These are phyloP conservation scores for Spilosoma lubricipeda DNA, from an alignment of 2,888 invertebrate species.

Conservation along the genomic window DNA sequence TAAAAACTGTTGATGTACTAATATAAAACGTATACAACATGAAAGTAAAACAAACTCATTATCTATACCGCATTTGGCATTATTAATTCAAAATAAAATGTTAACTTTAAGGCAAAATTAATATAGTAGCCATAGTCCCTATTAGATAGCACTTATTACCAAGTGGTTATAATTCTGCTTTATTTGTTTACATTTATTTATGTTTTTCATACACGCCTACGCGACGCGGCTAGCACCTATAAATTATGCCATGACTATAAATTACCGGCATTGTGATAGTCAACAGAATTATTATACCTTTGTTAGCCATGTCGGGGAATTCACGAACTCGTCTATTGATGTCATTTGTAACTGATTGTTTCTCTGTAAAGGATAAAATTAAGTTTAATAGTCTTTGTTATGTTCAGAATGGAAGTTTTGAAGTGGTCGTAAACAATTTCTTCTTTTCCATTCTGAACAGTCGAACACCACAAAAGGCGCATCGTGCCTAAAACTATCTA, in stretches of 20 bases:
- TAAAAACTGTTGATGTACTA: too few relatives aligned
- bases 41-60: too few relatives aligned
- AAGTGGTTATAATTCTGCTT: not conserved
- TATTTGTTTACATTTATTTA: not conserved
- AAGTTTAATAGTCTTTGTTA: not conserved
- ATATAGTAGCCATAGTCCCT: not conserved
- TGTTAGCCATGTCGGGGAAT: constrained; percentile 81
- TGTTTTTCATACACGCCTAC: not conserved
- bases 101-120: not conserved
- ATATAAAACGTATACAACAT: too few relatives aligned
- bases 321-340: constrained; percentile 82
- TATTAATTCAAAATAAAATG: not conserved
- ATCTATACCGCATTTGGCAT: too few relatives aligned
- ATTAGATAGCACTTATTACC: not conserved
- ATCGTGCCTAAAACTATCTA: not conserved
- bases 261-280: constrained; percentile 21
- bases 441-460: not conserved
- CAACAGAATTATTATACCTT: constrained; percentile 69
- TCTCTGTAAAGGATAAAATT: constrained; percentile 40
- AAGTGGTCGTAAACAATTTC: not conserved
- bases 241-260: constrained; percentile 25
- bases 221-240: constrained; percentile 23
- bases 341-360: constrained; percentile 62
- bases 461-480: not conserved
- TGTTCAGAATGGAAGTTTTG: not conserved